These are phyloP conservation scores for Cyphomyrmex costatus DNA, from an alignment of 1,140 invertebrate species.

Conservation along the genomic window DNA sequence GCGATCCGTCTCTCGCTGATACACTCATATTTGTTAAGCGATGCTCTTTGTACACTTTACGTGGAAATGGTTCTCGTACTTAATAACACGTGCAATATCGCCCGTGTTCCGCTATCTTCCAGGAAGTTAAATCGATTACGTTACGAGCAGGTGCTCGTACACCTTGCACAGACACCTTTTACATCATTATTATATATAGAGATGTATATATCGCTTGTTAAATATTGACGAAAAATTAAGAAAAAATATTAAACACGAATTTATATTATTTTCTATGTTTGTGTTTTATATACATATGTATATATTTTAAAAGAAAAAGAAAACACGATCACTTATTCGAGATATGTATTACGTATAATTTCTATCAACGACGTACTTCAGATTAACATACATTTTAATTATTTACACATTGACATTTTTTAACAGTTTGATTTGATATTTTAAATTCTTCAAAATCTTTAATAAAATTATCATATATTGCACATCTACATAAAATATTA, in stretches of 20 bases:
- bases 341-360: background rate
- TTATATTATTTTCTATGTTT: background rate
- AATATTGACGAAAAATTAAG: background rate
- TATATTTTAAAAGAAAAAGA: background rate
- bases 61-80: background rate
- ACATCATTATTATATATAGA: background rate
- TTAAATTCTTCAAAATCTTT: background rate
- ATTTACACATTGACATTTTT: constrained; percentile 12
- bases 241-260: background rate
- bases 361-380: constrained; percentile 25
- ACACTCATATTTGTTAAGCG: constrained; percentile 16
- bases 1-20: background rate
- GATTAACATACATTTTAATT: constrained; percentile 2
- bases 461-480: constrained; percentile 21
- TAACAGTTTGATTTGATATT: background rate
- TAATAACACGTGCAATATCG: constrained; percentile 30
- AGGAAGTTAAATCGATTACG: constrained; percentile 30
- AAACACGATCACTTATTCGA: background rate
- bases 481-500: background rate
- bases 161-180: constrained; percentile 24
- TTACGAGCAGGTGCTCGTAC: constrained; percentile 31
- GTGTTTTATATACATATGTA: background rate
- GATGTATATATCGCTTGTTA: background rate
- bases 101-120: constrained; percentile 18
- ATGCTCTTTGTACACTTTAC: constrained; percentile 49